Evolutionary conservation across 2,797 vertebrate genomes (phyloP).

Genomic region (Babyrousa celebensis): DNA sequence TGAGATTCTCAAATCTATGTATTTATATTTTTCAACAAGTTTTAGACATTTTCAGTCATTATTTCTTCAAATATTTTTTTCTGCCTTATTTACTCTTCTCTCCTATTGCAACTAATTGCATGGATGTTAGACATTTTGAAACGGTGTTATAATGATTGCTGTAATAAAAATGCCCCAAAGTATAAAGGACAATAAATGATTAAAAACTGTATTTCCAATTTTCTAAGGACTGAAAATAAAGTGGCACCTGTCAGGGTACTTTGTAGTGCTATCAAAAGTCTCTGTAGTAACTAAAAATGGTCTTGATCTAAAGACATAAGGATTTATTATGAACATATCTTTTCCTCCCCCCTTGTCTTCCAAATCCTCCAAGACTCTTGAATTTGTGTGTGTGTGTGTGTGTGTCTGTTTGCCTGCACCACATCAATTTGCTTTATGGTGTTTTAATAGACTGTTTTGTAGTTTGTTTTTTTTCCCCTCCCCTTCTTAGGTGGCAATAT

Average conservation of each 20-base stretch:
- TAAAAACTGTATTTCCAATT: background rate
- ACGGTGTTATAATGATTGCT: background rate
- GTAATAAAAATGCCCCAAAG: background rate
- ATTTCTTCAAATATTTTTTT: background rate
- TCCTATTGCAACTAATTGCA: background rate
- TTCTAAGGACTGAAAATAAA: constrained; percentile 37
- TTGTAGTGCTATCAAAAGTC: background rate
- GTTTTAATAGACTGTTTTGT: background rate
- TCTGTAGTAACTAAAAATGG: constrained; percentile 1
- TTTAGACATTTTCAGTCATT: background rate
- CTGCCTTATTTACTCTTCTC: background rate
- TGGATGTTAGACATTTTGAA: background rate
- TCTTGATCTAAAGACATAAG: background rate
- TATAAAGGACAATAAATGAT: background rate
- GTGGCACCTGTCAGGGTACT: background rate
- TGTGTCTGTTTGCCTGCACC: background rate
- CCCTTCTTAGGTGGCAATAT: background rate
- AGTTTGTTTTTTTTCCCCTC: background rate
- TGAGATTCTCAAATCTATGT: background rate
- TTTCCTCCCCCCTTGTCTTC: background rate
- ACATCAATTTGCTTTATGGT: background rate
- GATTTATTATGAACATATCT: background rate
- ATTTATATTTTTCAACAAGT: constrained; percentile 22
- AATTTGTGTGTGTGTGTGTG: background rate
- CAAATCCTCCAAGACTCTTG: background rate